These are phyloP conservation scores for Noctua pronuba DNA, from an alignment of 2,888 invertebrate species.

Conservation along the genomic window DNA sequence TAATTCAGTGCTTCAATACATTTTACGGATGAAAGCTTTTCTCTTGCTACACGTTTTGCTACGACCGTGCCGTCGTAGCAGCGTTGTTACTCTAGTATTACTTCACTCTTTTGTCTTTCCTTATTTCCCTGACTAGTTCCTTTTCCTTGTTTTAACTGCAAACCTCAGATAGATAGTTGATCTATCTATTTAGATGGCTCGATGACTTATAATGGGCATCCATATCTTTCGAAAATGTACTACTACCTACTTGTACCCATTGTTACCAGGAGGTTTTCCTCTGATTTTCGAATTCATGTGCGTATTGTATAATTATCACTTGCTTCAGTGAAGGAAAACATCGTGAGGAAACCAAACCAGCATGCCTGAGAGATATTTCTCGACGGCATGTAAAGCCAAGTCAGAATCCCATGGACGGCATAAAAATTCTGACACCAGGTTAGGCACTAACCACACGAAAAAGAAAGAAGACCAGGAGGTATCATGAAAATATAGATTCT, in stretches of 20 bases:
- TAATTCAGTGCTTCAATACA: no score
- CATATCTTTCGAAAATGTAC: not conserved
- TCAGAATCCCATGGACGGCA: no score
- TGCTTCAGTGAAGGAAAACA: no score
- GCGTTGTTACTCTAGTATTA: not conserved
- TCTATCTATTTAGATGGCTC: not conserved
- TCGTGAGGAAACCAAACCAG: no score
- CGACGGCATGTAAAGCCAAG: no score
- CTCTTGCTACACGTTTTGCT: constrained; percentile 15
- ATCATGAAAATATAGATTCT: not conserved
- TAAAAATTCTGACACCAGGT: no score
- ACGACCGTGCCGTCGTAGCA: constrained; percentile 9
- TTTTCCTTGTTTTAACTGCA: constrained; percentile 21
- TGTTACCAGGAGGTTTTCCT: not conserved
- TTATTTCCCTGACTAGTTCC: constrained; percentile 36
- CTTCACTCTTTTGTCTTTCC: constrained; percentile 22
- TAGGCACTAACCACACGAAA: no score
- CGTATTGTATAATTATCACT: no score
- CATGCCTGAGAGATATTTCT: no score
- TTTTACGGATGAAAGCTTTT: not conserved
- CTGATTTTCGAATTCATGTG: no score
- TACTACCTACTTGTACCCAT: not conserved
- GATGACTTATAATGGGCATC: not conserved
- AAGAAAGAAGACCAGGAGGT: not conserved
- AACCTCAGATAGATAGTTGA: not conserved